Evolutionary conservation across 2,797 vertebrate species (phyloP), one percentile per base, ranked within the genome.

Genomic region (Uromys caudimaculatus): DNA sequence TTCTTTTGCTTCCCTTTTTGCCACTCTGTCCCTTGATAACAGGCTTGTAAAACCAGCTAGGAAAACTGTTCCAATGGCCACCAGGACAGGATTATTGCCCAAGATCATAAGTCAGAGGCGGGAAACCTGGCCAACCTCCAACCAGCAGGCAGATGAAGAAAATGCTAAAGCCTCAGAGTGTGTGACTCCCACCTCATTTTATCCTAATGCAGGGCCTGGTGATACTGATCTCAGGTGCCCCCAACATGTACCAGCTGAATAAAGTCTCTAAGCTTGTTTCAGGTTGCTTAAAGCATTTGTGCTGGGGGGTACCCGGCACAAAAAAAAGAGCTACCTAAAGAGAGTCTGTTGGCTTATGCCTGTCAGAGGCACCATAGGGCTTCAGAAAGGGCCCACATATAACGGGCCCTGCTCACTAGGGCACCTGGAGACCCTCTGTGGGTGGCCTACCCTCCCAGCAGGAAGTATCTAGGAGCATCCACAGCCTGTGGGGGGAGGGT

Each of bases 401-500:
- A 73, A 75, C 58, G 60, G 9, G 75, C 27, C 6, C 21, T 47
- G 73, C 50, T 38, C 54, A 90, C 69, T 35, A 87, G 32, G 27
- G 60, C 3, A 41, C 19, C 67, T 88, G 54, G 69, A 92, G 78
- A 44, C 2, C 32, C n/a, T 85, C 69, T 94, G 56, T 76, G 75
- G 95, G 94, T 93, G 93, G 89, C 44, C 75, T 75, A 56, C 17
- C 75, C 52, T 60, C 44, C 73, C 32, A 91, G 87, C 60, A 60
- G 89, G 60, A 76, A 84, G 82, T 23, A 89, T 67, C 44, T 29
- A 78, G 58, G 64, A 58, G n/a, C 56, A 60, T 95, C 81, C 77
- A 47, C 38, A 90, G 91, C 67, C 54, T 8, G 47, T 67, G 47
- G 27, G 82, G 71, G 71, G 62, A 83, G 58, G 94, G 50, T 3